phyloP scores from a whole-genome alignment of 92 coral and sea anemone genomes.

The Epizoanthus stellaris region DNA sequence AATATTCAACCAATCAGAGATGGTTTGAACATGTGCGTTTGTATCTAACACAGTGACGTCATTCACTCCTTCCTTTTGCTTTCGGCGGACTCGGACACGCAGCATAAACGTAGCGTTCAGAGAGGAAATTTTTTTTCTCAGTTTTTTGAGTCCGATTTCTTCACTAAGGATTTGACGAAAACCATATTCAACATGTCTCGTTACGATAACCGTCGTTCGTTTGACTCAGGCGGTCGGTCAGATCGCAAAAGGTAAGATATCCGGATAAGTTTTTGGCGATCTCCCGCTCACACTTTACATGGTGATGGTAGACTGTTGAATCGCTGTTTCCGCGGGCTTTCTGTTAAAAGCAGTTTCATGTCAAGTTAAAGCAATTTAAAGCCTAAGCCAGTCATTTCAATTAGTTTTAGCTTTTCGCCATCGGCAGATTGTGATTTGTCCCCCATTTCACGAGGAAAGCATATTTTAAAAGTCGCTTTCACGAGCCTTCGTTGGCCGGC shows the following conservation, averaged over 20 bases:
- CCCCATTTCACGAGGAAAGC: too few species aligned
- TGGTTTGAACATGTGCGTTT: slow-evolving; percentile 21
- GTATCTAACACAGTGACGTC: neutral
- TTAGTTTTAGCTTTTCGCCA: too few species aligned
- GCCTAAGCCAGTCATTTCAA: too few species aligned
- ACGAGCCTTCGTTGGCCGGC: too few species aligned
- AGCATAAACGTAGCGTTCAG: neutral
- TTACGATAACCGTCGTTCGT: slow-evolving; percentile 91
- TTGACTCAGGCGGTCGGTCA: slow-evolving; percentile 97
- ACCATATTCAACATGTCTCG: slow-evolving; percentile 86
- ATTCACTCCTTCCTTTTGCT: neutral
- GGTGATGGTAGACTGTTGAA: too few species aligned
- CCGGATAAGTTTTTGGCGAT: too few species aligned
- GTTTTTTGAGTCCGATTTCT: neutral
- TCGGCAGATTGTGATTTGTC: too few species aligned
- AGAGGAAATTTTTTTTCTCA: neutral
- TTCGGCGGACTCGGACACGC: slow-evolving; percentile 17
- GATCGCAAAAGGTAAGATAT: slow-evolving; percentile 95
- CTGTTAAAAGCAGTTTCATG: too few species aligned
- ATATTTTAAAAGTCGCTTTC: too few species aligned
- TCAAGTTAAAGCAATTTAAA: too few species aligned
- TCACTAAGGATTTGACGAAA: slow-evolving; percentile 39
- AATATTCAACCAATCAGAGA: neutral
- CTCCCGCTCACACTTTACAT: too few species aligned
- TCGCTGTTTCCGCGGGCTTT: too few species aligned